These are phyloP conservation scores for Steinernema feltiae DNA, from an alignment of 1,140 invertebrate genomes.

Conservation along the genomic window DNA sequence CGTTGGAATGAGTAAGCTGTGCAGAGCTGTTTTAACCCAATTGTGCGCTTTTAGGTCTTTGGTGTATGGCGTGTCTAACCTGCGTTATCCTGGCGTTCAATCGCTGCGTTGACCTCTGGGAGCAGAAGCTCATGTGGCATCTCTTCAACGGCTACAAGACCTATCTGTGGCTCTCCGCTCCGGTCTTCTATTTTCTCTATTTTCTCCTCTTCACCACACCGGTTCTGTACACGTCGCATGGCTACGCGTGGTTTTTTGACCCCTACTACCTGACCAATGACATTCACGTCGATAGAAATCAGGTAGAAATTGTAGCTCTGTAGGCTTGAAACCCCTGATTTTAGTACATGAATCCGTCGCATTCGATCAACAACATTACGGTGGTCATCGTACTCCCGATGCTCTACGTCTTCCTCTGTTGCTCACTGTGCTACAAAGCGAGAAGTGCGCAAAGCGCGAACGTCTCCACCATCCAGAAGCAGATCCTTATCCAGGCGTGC, in stretches of 20 bases:
- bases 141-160: conserved; percentile 31
- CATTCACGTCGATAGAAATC: neutral
- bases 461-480: neutral
- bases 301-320: neutral
- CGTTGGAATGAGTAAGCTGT: conserved; percentile 17
- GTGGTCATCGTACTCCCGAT: neutral
- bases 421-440: neutral
- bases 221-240: neutral
- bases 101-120: conserved; percentile 23
- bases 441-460: neutral
- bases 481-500: neutral
- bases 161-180: conserved; percentile 30
- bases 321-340: neutral
- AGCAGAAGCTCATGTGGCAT: conserved; percentile 9
- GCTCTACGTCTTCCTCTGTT: neutral
- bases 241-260: neutral
- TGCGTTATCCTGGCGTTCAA: conserved; percentile 28
- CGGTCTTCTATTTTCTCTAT: conserved; percentile 19
- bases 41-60: conserved; percentile 5
- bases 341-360: neutral
- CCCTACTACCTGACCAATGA: neutral
- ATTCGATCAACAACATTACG: neutral
- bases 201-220: neutral
- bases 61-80: conserved; percentile 10
- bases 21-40: neutral